These are phyloP conservation scores for Mobula hypostoma DNA, from an alignment of 2,113 vertebrate genomes.

Conservation along the genomic window DNA sequence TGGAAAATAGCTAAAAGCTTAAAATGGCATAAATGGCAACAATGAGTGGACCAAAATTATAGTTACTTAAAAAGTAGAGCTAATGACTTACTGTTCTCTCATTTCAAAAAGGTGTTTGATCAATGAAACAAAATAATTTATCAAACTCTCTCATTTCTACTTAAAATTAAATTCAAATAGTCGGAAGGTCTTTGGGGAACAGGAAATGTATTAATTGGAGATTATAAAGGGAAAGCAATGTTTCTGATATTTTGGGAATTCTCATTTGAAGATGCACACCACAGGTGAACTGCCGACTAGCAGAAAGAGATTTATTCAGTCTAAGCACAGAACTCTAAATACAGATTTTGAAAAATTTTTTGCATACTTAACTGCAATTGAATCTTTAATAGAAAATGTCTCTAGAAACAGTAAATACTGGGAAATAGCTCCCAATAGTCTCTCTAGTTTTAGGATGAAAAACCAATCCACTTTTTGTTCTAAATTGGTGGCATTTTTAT, in stretches of 20 bases:
- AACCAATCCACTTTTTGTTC: neutral
- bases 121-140: neutral
- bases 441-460: neutral
- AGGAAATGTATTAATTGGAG: neutral
- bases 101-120: neutral
- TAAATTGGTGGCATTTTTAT: neutral
- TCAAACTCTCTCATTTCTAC: neutral
- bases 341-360: neutral
- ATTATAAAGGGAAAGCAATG: neutral
- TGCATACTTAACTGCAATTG: neutral
- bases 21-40: neutral
- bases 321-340: neutral
- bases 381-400: neutral
- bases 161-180: neutral
- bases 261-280: neutral
- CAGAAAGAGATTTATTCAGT: neutral
- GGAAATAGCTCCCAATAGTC: neutral
- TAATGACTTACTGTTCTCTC: neutral
- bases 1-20: neutral
- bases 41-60: neutral
- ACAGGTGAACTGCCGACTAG: neutral
- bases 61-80: neutral
- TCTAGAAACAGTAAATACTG: neutral
- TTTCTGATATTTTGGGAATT: neutral
- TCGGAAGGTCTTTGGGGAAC: neutral